A percentile compares a stretch with the other conserved stretches of the same genome.
Conservation (phyloP, 2,888 invertebrate genomes). For the Gandaritis pyraliata region DNA sequence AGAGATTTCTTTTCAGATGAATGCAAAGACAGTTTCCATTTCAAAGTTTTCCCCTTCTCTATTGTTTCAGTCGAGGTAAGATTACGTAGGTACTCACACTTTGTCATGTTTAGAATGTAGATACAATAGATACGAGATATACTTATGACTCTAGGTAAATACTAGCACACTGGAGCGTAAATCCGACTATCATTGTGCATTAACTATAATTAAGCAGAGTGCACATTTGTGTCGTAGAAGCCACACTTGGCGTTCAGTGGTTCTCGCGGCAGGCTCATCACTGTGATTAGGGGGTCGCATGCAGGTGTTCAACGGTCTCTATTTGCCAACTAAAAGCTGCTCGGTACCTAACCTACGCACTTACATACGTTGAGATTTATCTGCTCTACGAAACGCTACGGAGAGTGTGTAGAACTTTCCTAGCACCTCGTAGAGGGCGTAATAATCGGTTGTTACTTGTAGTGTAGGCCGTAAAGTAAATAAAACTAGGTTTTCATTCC, state of each 20-base stretch:
- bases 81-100: neutral
- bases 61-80: conserved; percentile 40
- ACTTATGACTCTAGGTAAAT: conserved; percentile 31
- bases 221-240: conserved; percentile 56
- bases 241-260: conserved; percentile 44
- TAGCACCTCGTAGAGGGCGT: too few species aligned
- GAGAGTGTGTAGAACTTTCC: too few species aligned
- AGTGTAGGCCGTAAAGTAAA: too few species aligned
- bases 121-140: neutral
- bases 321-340: conserved; percentile 5
- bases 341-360: neutral
- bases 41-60: conserved; percentile 36
- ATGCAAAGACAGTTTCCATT: conserved; percentile 47
- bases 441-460: too few species aligned
- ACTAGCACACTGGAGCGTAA: conserved; percentile 43
- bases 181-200: conserved; percentile 53
- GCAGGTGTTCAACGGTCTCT: conserved; percentile 10
- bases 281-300: conserved; percentile 50
- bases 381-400: too few species aligned
- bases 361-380: too few species aligned
- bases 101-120: too few species aligned
- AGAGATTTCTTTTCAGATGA: conserved; percentile 51
- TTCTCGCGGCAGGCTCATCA: conserved; percentile 48
- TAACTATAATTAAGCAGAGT: conserved; percentile 64
- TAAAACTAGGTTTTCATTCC: too few species aligned